phyloP scores from a whole-genome alignment of 2,888 invertebrate species.

The Hirtodrosophila trivittata region DNA sequence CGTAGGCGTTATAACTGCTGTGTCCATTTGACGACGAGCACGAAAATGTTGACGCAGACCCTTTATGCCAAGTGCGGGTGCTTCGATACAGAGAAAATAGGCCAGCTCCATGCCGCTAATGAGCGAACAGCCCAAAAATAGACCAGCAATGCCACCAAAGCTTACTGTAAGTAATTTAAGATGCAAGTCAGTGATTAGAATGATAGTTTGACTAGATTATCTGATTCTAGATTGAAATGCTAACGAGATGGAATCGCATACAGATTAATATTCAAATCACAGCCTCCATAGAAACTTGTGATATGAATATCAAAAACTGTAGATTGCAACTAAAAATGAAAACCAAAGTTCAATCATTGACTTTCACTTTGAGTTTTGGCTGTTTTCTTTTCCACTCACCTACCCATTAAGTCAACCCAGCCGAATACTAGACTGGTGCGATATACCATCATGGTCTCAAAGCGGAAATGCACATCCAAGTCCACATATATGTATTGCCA shows the following conservation, averaged over 20 bases:
- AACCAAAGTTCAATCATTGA: neutral
- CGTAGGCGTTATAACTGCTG: constrained; percentile 44
- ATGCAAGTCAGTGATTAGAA: neutral
- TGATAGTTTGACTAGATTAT: no score
- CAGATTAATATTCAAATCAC: no score
- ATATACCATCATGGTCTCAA: constrained; percentile 84
- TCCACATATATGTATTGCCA: constrained; percentile 79
- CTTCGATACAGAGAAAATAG: constrained; percentile 82
- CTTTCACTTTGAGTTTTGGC: neutral
- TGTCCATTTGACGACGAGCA: constrained; percentile 19
- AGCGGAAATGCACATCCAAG: constrained; percentile 84
- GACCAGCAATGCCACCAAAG: constrained; percentile 85
- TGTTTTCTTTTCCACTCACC: no score
- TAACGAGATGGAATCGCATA: no score
- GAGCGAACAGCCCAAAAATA: constrained; percentile 85
- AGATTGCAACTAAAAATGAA: no score
- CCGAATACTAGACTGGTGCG: constrained; percentile 84
- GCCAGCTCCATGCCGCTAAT: constrained; percentile 84
- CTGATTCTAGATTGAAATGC: no score
- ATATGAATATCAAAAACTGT: no score
- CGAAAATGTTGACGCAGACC: constrained; percentile 52
- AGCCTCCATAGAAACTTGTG: no score
- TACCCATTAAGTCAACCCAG: constrained; percentile 84
- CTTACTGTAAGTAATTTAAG: constrained; percentile 76
- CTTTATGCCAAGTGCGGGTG: constrained; percentile 65